These are phyloP conservation scores for Rhagologus leucostigma DNA, from an alignment of 2,113 vertebrate species.

Conservation along the genomic window DNA sequence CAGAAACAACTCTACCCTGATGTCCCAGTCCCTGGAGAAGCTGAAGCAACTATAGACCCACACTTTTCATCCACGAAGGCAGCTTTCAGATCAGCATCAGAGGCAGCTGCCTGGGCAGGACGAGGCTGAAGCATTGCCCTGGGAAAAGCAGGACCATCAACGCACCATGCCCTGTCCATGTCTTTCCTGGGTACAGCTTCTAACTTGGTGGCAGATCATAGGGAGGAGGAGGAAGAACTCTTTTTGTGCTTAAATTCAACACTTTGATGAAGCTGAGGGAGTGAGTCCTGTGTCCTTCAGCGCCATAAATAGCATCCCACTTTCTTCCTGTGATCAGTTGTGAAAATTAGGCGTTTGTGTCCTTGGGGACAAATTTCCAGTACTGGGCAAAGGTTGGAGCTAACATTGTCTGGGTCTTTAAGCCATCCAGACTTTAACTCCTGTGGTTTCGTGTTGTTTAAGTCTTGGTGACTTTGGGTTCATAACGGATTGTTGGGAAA, in stretches of 20 bases:
- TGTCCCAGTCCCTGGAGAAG: neutral
- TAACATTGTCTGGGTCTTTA: neutral
- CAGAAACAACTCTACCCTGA: neutral
- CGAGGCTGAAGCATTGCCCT: neutral
- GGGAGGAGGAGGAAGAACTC: neutral
- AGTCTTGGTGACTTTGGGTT: neutral
- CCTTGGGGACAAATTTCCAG: neutral
- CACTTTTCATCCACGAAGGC: neutral
- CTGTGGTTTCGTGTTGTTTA: neutral
- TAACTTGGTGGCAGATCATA: neutral
- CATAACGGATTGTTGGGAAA: neutral
- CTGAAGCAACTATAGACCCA: neutral
- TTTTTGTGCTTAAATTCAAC: neutral
- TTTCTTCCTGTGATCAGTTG: neutral
- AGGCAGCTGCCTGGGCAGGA: neutral
- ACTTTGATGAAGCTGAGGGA: neutral
- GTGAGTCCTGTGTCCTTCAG: neutral
- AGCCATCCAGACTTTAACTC: neutral
- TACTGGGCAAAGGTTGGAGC: neutral
- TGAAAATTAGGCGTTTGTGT: neutral
- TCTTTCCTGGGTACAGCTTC: neutral
- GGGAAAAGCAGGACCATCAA: neutral
- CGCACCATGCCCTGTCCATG: rapidly evolving
- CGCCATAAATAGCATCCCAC: neutral
- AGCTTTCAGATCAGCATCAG: neutral